phyloP scores from a whole-genome alignment of 2,888 invertebrate genomes.

The Latrodectus elegans region DNA sequence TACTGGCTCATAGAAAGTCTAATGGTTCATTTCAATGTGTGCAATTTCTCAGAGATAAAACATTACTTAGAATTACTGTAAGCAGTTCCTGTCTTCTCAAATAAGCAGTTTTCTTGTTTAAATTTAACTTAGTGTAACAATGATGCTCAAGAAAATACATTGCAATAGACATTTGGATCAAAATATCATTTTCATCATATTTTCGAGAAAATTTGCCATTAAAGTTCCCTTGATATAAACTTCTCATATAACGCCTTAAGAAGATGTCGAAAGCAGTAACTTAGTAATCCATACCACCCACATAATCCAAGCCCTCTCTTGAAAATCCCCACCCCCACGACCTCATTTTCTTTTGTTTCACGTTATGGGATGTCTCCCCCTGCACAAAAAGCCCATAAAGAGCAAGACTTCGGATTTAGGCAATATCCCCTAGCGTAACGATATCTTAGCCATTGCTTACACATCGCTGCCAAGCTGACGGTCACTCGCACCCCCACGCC shows the following conservation, averaged over 20 bases:
- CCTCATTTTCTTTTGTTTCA: conserved; percentile 48
- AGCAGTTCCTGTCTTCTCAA: no score
- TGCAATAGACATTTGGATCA: no score
- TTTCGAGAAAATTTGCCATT: no score
- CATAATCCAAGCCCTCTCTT: conserved; percentile 25
- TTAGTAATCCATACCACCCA: conserved; percentile 21
- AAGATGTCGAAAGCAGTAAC: background rate
- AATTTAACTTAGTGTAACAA: no score
- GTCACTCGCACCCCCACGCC: conserved; percentile 3
- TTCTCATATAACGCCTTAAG: background rate
- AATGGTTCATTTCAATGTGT: no score
- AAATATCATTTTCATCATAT: no score
- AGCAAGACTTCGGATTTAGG: conserved; percentile 32
- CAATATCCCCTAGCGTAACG: conserved; percentile 20
- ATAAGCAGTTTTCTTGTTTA: no score
- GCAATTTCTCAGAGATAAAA: no score
- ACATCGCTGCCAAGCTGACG: conserved; percentile 62
- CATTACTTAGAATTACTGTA: no score
- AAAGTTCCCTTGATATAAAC: no score
- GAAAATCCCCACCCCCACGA: conserved; percentile 21
- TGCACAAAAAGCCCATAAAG: conserved; percentile 32
- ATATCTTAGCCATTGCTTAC: conserved; percentile 49
- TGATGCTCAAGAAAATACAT: no score
- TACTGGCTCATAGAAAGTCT: no score
- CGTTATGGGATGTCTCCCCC: conserved; percentile 7